Conservation (phyloP, 2,113 vertebrate genomes). For the Mixornis gularis region DNA sequence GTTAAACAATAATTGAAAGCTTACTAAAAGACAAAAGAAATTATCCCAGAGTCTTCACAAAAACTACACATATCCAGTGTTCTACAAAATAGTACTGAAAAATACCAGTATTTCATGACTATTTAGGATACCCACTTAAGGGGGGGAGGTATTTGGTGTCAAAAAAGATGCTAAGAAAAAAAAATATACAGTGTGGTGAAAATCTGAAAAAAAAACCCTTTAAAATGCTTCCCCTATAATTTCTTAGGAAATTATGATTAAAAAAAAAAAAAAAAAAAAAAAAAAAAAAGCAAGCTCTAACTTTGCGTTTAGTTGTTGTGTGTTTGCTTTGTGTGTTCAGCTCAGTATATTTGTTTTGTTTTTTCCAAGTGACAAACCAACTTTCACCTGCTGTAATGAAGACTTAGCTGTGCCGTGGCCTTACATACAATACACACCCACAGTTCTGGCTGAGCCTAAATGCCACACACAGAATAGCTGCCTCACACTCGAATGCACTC, state of each 20-base stretch:
- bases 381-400: background rate
- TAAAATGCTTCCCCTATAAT: background rate
- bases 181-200: background rate
- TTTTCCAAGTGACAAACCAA: background rate
- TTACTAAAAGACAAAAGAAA: background rate
- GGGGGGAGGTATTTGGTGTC: background rate
- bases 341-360: background rate
- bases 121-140: background rate
- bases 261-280: background rate
- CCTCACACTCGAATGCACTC: background rate
- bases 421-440: background rate
- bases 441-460: background rate
- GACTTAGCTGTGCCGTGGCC: background rate
- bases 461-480: background rate
- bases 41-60: background rate
- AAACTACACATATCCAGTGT: background rate
- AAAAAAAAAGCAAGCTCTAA: background rate
- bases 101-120: background rate
- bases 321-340: background rate
- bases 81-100: background rate
- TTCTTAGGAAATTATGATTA: background rate
- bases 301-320: background rate
- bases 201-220: background rate
- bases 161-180: background rate
- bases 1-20: background rate